These are phyloP conservation scores for Protonibea diacanthus DNA, from an alignment of 2,797 vertebrate species.

Conservation along the genomic window DNA sequence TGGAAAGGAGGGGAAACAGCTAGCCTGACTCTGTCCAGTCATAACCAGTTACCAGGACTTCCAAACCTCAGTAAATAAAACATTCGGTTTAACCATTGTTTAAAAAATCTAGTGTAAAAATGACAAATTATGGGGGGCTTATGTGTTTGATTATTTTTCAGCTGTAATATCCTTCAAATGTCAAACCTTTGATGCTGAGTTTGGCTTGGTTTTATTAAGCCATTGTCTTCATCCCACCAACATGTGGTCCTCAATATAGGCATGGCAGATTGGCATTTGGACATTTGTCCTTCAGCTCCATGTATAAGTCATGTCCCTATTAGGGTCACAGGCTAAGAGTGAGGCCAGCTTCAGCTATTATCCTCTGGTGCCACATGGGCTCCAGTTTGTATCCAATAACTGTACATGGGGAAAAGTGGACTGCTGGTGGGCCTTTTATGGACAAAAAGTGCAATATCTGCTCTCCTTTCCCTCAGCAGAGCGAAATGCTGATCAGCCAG, in stretches of 20 bases:
- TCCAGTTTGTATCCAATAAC: neutral
- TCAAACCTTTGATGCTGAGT: neutral
- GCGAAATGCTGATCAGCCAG: slow-evolving; percentile 91
- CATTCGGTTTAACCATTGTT: neutral
- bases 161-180: too few relatives aligned
- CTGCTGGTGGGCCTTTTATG: neutral
- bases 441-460: neutral
- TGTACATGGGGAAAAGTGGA: neutral
- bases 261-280: slow-evolving; percentile 11
- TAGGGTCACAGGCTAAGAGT: slow-evolving; percentile 20
- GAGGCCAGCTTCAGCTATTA: neutral
- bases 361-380: neutral
- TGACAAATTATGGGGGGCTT: neutral
- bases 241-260: slow-evolving; percentile 7
- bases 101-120: neutral
- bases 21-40: neutral
- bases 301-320: slow-evolving; percentile 3
- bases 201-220: neutral
- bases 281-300: slow-evolving; percentile 46
- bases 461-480: slow-evolving; percentile 58
- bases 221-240: neutral
- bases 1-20: neutral
- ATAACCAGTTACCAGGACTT: neutral
- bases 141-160: neutral
- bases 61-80: neutral